phyloP scores from a whole-genome alignment of 2,888 invertebrate species.

The Acheta domesticus region DNA sequence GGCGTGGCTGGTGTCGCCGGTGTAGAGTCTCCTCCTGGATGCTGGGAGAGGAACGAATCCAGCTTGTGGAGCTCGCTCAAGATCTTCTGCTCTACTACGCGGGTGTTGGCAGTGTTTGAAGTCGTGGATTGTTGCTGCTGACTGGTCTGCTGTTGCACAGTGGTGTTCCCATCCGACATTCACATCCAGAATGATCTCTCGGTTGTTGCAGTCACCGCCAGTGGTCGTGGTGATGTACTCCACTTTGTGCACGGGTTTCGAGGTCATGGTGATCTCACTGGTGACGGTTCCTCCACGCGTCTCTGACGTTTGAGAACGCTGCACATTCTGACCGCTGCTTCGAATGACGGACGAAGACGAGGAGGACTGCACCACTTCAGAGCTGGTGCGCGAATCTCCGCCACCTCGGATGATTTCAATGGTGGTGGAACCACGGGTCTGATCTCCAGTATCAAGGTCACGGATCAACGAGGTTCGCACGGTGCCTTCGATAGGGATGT shows the following conservation, averaged over 20 bases:
- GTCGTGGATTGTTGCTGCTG: conserved; percentile 18
- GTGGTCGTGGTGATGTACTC: conserved; percentile 18
- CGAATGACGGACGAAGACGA: neutral
- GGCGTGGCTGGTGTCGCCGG: conserved; percentile 39
- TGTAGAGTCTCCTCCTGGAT: conserved; percentile 35
- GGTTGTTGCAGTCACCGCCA: neutral
- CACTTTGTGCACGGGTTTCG: neutral
- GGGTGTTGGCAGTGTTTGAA: conserved; percentile 20
- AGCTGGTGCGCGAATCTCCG: neutral
- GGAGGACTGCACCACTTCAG: neutral
- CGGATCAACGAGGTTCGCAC: neutral
- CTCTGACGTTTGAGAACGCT: neutral
- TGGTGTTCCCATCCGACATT: neutral
- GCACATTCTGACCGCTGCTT: neutral
- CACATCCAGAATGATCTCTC: neutral
- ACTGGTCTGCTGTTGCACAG: neutral
- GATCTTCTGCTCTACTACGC: conserved; percentile 56
- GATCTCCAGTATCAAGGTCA: neutral
- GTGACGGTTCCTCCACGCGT: neutral
- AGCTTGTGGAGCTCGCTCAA: conserved; percentile 64
- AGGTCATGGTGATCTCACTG: neutral
- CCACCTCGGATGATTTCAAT: neutral
- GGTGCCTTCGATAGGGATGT: neutral
- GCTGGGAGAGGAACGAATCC: conserved; percentile 41
- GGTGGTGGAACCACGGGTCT: neutral